Base-by-base conservation (phyloP, 2,797 vertebrate genomes). In the Menidia menidia region DNA sequence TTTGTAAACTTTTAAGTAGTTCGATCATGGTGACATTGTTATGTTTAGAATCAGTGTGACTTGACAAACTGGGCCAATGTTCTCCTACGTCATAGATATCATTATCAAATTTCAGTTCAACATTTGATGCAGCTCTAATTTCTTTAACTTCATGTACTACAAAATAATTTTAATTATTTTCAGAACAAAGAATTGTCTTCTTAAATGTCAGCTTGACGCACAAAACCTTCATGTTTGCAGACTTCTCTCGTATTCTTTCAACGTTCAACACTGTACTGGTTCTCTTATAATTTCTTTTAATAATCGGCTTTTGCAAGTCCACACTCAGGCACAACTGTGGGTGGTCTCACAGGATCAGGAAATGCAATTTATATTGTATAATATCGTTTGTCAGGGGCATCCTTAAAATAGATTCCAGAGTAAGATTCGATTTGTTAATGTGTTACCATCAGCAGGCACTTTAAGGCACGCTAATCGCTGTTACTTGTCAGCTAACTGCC, bases 401-500 rank as follows among this genome's bases (percentile, higher is more conserved):
- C 16, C 44, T 51, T 52, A 18, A 65, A 81, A 62, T 72, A 35
- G 19, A 67, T 59, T 53, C 41, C 35, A 64, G 50, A 50, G 71
- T 60, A 25, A 32, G 11, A 55, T 39, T 65, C 2, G 12, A 60
- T 68, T 35, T 76, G 70, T 73, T 44, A 58, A 65, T 60, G 25
- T 72, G 41, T 73, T 80, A 39, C 56, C 18, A 42, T 60, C 9
- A 72, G 63, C 47, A 64, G 15, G 50, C 60, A 32, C n/a, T 73
- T 70, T 52, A 10, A 72, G 44, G 47, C 10, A 43, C 42, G n/a
- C 64, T 32, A 2, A 31, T 53, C 16, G 57, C 55, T 60, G 48
- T 31, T 64, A 33, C 47, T 62, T 63, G 19, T 82, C 41, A 15
- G 8, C 73, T 86, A 70, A 87, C 60, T 0, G 1, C 48, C 62